A percentile compares a stretch with the other conserved stretches of the same genome.
Evolutionary conservation across 2,797 vertebrate species (phyloP).

Genomic region (Chiloscyllium punctatum): DNA sequence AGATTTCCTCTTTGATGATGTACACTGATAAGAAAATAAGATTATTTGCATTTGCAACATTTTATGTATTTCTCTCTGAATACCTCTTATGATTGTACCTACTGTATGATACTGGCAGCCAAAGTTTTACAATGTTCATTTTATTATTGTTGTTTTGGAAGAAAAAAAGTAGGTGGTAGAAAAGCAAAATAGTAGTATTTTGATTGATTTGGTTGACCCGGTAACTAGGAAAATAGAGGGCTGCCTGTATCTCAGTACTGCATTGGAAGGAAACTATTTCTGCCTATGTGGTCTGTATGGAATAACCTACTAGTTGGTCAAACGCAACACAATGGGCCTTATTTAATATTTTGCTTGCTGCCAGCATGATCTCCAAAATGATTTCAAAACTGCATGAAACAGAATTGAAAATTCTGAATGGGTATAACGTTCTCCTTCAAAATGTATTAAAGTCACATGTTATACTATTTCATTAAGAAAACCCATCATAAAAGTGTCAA

Average conservation of each 20-base stretch:
- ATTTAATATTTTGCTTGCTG: constrained; percentile 28
- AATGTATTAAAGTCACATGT: not conserved
- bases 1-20: not conserved
- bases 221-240: not conserved
- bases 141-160: not conserved
- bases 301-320: not conserved
- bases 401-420: not conserved
- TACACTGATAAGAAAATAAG: constrained; percentile 23
- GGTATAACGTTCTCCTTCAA: not conserved
- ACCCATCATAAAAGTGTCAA: not conserved
- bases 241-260: not conserved
- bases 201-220: not conserved
- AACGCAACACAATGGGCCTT: not conserved
- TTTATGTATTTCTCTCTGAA: constrained; percentile 12
- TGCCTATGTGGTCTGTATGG: not conserved
- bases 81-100: constrained; percentile 27
- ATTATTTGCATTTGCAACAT: not conserved
- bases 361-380: not conserved
- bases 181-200: not conserved
- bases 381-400: not conserved
- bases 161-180: not conserved
- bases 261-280: not conserved
- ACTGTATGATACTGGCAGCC: not conserved
- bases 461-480: not conserved
- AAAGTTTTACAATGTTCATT: constrained; percentile 16